Base-by-base conservation (phyloP, 1,140 invertebrate species). In the Leptinotarsa texana region DNA sequence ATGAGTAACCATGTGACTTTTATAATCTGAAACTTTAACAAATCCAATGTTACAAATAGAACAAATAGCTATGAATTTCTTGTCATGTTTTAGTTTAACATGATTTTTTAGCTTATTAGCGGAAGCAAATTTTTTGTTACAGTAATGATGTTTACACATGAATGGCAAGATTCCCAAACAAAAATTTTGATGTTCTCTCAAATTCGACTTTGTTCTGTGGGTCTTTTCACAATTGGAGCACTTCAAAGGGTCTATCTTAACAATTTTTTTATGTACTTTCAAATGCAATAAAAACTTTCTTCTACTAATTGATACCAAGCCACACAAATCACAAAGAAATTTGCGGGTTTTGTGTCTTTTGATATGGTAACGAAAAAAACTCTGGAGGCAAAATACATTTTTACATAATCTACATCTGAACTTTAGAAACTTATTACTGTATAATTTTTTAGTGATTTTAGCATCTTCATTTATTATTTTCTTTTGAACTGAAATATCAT, bases 11-110 rank as follows among this genome's bases (percentile, higher is more conserved):
- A 79, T 83, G 27, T 84, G 83, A 8, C 78, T 76, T 73, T 84
- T 84, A 69, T 83, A 82, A 74, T 83, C 82, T 1, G 82, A 83
- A 4, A 79, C 67, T 78, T 83, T 83, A 13, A 83, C 78, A 72
- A 84, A 84, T 48, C 83, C 83, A 24, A 83, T 83, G 61, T 83
- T 83, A 72, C 83, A 84, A 67, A 83, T 82, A 13, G 82, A 82
- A 72, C 83, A 84, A 74, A 82, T 84, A 8, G 79, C 75, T 11
- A 75, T 78, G 62, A 84, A 84, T 76, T 83, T 84, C 68, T 84
- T 83, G 17, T 83, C 83, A 49, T 84, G 83, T 71, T 83, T 83
- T 2, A 83, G 68, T 76, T 80, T 81, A 4, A 78, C 71, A 69
- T 84, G 83, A 69, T 80, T 80, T 69, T 83, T 84, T 15, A 83